These are phyloP conservation scores for Cabera pusaria DNA, from an alignment of 2,888 invertebrate species.

Conservation along the genomic window DNA sequence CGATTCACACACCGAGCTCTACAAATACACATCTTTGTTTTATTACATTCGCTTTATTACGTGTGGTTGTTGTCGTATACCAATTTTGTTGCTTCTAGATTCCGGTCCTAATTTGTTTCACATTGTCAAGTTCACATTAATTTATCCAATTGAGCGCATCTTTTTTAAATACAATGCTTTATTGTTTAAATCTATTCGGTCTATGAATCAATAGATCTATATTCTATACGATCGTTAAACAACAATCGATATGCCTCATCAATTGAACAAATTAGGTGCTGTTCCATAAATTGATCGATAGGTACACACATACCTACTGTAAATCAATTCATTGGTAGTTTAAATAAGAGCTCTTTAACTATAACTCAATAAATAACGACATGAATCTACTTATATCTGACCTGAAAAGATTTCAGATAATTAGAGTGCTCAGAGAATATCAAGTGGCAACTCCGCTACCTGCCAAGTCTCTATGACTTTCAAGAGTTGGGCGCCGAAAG, in stretches of 20 bases:
- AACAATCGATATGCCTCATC: constrained; percentile 25
- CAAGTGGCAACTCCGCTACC: constrained; percentile 25
- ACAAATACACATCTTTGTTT: constrained; percentile 19
- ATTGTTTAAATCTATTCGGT: constrained; percentile 26
- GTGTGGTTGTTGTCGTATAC: constrained; percentile 15
- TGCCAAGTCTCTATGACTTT: constrained; percentile 34
- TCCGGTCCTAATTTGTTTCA: constrained; percentile 14
- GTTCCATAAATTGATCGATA: constrained; percentile 22
- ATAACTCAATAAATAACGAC: constrained; percentile 8
- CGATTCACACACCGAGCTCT: constrained; percentile 21
- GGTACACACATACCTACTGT: too few species aligned
- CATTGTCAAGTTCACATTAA: constrained; percentile 25
- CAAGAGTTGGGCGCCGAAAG: constrained; percentile 28
- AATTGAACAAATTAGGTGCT: constrained; percentile 27
- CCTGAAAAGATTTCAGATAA: constrained; percentile 24
- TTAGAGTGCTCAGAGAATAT: constrained; percentile 26
- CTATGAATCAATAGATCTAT: constrained; percentile 28
- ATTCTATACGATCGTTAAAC: constrained; percentile 29
- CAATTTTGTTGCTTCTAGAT: constrained; percentile 14
- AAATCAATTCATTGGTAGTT: too few species aligned
- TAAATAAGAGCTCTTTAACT: too few species aligned
- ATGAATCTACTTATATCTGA: constrained; percentile 8
- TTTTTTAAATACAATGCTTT: constrained; percentile 22
- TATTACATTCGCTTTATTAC: constrained; percentile 18
- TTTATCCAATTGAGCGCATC: constrained; percentile 23